Percentiles rank a stretch among this genome's conserved stretches.
phyloP scores from a whole-genome alignment of 2,113 vertebrate genomes.

The Mionectes macconnelli region DNA sequence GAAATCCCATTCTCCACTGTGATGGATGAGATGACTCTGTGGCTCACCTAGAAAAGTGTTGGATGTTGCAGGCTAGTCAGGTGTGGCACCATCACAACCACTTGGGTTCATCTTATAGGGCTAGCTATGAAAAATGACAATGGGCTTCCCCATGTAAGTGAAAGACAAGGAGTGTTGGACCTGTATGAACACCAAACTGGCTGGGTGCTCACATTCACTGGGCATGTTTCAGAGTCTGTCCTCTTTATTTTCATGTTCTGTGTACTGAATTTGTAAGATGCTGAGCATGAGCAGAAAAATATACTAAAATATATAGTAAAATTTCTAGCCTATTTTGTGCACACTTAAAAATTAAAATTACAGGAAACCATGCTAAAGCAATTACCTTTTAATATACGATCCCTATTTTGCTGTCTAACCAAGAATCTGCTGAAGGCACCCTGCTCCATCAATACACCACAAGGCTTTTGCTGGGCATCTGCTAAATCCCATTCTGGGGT shows the following conservation, averaged over 20 bases:
- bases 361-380: background rate
- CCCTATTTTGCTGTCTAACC: background rate
- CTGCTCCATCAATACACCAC: background rate
- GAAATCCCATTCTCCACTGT: background rate
- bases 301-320: background rate
- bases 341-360: background rate
- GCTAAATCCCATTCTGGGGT: background rate
- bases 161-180: background rate
- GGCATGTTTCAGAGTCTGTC: background rate
- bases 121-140: background rate
- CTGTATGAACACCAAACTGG: background rate
- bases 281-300: background rate
- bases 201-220: background rate
- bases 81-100: background rate
- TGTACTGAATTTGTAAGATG: background rate
- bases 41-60: background rate
- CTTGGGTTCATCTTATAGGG: background rate
- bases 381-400: background rate
- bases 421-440: background rate
- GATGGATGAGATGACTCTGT: background rate
- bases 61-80: background rate
- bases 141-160: background rate
- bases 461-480: background rate
- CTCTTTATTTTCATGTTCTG: background rate
- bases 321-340: background rate